Conservation (phyloP, 2,113 vertebrate species). For the Picathartes gymnocephalus region DNA sequence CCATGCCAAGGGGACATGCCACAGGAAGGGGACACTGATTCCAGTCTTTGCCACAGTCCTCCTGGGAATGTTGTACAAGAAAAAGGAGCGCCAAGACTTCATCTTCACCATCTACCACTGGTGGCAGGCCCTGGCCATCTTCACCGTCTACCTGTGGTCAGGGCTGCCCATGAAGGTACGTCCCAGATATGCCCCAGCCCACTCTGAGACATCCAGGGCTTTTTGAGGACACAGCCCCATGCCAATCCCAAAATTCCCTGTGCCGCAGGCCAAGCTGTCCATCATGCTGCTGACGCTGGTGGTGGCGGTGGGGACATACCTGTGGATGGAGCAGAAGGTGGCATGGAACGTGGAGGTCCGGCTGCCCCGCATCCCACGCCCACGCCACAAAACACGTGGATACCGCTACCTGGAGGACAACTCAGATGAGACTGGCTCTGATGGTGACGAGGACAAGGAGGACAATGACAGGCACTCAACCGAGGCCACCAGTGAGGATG, state of each 20-base stretch:
- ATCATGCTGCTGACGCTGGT: constrained; percentile 80
- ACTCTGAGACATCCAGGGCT: not conserved
- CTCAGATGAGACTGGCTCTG: constrained; percentile 84
- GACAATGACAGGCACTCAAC: not conserved
- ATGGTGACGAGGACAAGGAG: not conserved
- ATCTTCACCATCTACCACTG: constrained; percentile 96
- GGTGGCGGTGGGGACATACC: constrained; percentile 74
- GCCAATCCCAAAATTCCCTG: accelerated
- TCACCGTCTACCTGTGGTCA: constrained; percentile 85
- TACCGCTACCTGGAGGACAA: constrained; percentile 93
- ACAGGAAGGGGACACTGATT: not conserved
- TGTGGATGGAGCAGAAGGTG: constrained; percentile 86
- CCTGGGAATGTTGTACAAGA: constrained; percentile 89
- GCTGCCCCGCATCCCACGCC: constrained; percentile 89
- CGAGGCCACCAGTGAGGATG: not conserved
- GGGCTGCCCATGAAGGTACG: constrained; percentile 90
- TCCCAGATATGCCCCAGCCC: not conserved
- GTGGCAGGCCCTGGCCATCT: constrained; percentile 94
- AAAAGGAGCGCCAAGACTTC: constrained; percentile 94
- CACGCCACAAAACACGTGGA: constrained; percentile 83
- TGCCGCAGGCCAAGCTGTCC: constrained; percentile 79
- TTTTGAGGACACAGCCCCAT: accelerated
- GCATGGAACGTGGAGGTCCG: constrained; percentile 59
- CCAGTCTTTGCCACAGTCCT: constrained; percentile 66
- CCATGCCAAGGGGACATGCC: accelerated